Percentiles rank a stretch among this genome's conserved stretches.
Evolutionary conservation across 2,797 vertebrate genomes (phyloP).

Genomic region (Hoplostethus mediterraneus): DNA sequence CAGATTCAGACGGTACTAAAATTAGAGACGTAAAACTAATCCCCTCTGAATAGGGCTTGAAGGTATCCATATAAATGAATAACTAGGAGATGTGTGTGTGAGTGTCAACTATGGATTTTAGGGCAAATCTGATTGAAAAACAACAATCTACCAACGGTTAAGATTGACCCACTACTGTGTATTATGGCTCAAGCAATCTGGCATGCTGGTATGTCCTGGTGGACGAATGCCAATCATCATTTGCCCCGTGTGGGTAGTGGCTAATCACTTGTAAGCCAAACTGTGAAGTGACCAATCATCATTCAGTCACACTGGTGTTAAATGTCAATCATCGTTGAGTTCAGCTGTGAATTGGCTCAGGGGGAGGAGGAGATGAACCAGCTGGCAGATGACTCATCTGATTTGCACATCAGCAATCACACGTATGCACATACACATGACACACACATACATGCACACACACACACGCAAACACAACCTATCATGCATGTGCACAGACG

Average conservation of each 20-base stretch:
- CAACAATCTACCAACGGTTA: not conserved
- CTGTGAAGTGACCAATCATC: conserved; percentile 73
- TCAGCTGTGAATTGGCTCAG: conserved; percentile 47
- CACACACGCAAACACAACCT: not conserved
- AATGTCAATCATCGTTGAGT: conserved; percentile 68
- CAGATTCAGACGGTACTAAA: no score
- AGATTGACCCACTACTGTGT: conserved; percentile 14
- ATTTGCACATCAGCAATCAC: conserved; percentile 50
- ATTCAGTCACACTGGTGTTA: conserved; percentile 67
- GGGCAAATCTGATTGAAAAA: not conserved
- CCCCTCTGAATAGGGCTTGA: no score
- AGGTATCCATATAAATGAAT: no score
- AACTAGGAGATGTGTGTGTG: no score
- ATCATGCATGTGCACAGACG: conserved; percentile 8
- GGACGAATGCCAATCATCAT: conserved; percentile 49
- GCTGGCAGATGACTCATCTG: conserved; percentile 74
- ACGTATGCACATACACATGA: conserved; percentile 30
- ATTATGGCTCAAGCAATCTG: not conserved
- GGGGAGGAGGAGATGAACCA: conserved; percentile 43
- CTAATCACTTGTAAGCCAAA: conserved; percentile 23
- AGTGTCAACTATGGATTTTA: not conserved
- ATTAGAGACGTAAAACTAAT: no score
- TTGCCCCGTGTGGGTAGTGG: not conserved
- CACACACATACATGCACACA: conserved; percentile 18
- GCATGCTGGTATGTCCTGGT: conserved; percentile 16